A percentile compares a stretch with the other conserved stretches of the same genome.
Conservation (phyloP, 2,888 invertebrate species). For the Euzophera pinguis region DNA sequence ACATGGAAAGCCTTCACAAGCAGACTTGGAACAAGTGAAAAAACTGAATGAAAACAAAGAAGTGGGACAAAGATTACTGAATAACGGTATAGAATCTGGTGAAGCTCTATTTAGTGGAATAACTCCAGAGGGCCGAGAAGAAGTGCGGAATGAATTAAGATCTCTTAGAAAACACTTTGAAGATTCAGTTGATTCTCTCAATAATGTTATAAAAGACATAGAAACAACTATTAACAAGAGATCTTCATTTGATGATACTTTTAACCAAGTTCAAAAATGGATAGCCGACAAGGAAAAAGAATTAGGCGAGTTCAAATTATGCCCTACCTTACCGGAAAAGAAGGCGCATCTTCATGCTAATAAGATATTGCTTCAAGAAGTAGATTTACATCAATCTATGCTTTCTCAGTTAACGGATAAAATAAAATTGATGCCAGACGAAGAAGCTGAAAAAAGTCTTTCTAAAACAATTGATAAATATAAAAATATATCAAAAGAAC, state of each 20-base stretch:
- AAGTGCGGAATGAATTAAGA: slow-evolving; percentile 89
- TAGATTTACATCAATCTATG: slow-evolving; percentile 91
- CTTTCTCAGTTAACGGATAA: slow-evolving; percentile 91
- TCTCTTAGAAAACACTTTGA: slow-evolving; percentile 91
- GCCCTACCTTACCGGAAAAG: slow-evolving; percentile 92
- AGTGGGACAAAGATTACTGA: slow-evolving; percentile 87
- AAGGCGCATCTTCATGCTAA: slow-evolving; percentile 91
- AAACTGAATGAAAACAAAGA: slow-evolving; percentile 87
- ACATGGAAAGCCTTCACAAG: slow-evolving; percentile 86
- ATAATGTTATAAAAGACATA: slow-evolving; percentile 90
- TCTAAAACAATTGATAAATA: slow-evolving; percentile 87
- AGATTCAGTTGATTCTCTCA: slow-evolving; percentile 90
- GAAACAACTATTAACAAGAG: slow-evolving; percentile 94
- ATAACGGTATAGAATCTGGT: slow-evolving; percentile 90
- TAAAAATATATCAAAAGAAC: slow-evolving; percentile 82
- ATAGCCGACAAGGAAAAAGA: slow-evolving; percentile 89
- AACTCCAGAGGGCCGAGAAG: slow-evolving; percentile 92
- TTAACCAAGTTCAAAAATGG: slow-evolving; percentile 93
- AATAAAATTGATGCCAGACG: slow-evolving; percentile 87
- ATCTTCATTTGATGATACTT: slow-evolving; percentile 95
- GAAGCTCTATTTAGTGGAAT: slow-evolving; percentile 93
- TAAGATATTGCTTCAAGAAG: slow-evolving; percentile 90
- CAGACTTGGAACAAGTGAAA: slow-evolving; percentile 88
- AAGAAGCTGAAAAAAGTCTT: slow-evolving; percentile 87
- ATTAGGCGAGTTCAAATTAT: slow-evolving; percentile 84